Conservation (phyloP, 2,888 invertebrate genomes). For the Rotaria macrura region DNA sequence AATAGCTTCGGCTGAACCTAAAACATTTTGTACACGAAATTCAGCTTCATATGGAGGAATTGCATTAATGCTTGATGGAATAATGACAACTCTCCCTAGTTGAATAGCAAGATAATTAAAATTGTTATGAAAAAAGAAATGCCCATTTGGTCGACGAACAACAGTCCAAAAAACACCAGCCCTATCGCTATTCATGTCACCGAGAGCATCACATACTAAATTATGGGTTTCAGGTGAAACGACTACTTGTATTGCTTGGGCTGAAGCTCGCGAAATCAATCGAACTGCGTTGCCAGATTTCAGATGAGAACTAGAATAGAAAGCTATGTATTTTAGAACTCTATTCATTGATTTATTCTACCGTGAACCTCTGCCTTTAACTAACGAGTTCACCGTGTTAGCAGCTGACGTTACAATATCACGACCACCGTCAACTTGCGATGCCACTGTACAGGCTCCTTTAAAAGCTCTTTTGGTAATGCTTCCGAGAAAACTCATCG, state of each 20-base stretch:
- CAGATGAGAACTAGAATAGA: background rate
- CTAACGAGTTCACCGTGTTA: background rate
- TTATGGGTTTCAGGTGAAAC: background rate
- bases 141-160: background rate
- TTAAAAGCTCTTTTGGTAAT: background rate
- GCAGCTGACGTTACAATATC: background rate
- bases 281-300: background rate
- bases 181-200: background rate
- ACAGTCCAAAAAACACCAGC: background rate
- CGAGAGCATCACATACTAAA: background rate
- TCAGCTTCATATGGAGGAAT: background rate
- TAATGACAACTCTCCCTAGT: background rate
- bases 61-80: background rate
- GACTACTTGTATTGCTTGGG: background rate
- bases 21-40: background rate
- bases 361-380: background rate
- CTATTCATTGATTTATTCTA: background rate
- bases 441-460: background rate
- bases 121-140: background rate
- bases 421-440: background rate
- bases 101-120: background rate
- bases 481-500: background rate
- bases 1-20: background rate
- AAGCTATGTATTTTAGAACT: no score
- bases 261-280: background rate